These are phyloP conservation scores for Nanorana parkeri DNA, from an alignment of 2,113 vertebrate genomes.

Conservation along the genomic window DNA sequence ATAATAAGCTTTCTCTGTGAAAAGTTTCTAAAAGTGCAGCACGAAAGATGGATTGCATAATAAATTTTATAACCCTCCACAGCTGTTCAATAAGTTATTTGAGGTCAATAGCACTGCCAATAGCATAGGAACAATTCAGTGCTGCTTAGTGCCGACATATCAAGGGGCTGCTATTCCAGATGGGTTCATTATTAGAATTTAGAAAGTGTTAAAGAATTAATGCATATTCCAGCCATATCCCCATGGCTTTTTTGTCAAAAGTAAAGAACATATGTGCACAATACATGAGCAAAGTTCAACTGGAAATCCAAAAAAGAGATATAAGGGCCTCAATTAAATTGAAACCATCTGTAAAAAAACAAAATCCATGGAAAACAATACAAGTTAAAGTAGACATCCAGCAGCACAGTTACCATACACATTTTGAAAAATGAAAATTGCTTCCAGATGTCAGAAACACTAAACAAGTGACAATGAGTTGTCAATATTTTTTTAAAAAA, in stretches of 20 bases:
- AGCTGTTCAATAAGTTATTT: conserved; percentile 56
- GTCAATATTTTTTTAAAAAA: too few relatives aligned
- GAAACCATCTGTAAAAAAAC: conserved; percentile 47
- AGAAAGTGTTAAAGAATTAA: conserved; percentile 57
- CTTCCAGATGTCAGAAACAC: not conserved
- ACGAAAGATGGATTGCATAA: conserved; percentile 38
- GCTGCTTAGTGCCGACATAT: conserved; percentile 48
- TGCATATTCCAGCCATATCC: conserved; percentile 52
- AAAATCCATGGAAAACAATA: conserved; percentile 16
- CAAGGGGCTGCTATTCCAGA: conserved; percentile 52
- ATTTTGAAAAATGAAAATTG: not conserved
- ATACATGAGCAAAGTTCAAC: conserved; percentile 53
- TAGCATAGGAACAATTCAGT: conserved; percentile 49
- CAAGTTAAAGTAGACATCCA: not conserved
- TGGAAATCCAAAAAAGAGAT: conserved; percentile 39
- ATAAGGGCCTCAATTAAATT: conserved; percentile 37
- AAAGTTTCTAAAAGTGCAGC: conserved; percentile 33
- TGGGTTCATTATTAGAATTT: conserved; percentile 55
- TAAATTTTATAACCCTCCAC: conserved; percentile 47
- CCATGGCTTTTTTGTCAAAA: conserved; percentile 48
- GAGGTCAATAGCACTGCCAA: conserved; percentile 53
- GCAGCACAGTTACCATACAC: not conserved
- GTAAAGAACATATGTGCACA: conserved; percentile 47
- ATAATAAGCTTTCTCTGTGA: conserved; percentile 19
- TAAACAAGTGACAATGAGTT: not conserved